Base-by-base conservation (phyloP, 2,888 invertebrate species). In the Pantelozetes paolii region DNA sequence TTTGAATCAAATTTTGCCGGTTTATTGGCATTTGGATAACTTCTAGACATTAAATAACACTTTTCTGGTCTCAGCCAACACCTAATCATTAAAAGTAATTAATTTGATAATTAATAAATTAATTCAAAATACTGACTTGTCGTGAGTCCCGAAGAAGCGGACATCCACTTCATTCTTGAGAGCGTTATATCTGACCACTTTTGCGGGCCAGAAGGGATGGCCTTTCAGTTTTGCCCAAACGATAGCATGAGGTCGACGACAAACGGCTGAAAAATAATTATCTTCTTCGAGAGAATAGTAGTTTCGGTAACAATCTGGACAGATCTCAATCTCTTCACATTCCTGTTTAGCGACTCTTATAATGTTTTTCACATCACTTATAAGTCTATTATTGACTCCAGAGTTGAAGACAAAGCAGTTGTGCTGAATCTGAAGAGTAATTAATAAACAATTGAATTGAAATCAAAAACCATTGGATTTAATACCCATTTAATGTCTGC, bases 181-280 rank as follows among this genome's bases (percentile, higher is more conserved):
- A 28, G 20, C 32, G n/a, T 73, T 50, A 23, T 48, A 64, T 2
- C 67, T 42, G 8, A 73, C 73, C 77, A 82, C 84, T 83, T 97
- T 97, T 0, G 94, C 96, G 0, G 97, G 97, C 97, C 97, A 98
- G 83, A 90, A 94, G 0, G 97, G 97, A 81, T 94, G 97, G 18
- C 94, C 96, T 85, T 94, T 94, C 15, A 97, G 85, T 82, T 96
- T 94, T 0, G 96, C 96, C 96, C 96, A 97, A 0, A 36, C 36
- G 18, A 70, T 28, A n/a, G 36, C 45, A 36, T 70, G 71, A 1
- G 72, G 72, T 45, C 85, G 83, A 81, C 85, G 88, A 83, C 96
- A 96, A 1, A 93, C 91, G 80, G 93, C 91, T 0, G 91, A 88
- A 83, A 96, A 96, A 94, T 94, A 96, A 0, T 88, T 87, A 74